Evolutionary conservation across 2,888 invertebrate genomes (phyloP).

Genomic region (Gastrophysa polygoni): DNA sequence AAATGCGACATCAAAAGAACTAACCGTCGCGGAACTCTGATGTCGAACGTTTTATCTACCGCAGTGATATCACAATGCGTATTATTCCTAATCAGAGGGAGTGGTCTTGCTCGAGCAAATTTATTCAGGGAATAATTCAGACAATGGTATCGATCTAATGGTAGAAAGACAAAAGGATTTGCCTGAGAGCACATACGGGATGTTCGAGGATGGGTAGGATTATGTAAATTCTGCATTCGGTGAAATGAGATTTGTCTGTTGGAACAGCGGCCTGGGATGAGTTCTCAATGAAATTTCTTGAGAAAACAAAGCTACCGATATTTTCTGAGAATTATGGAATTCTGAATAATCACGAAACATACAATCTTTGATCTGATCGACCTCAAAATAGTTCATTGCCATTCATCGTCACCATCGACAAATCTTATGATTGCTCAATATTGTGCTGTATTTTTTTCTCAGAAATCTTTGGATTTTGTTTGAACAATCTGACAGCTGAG

Average conservation of each 20-base stretch:
- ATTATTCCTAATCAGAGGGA: conserved; percentile 22
- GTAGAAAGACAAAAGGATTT: background rate
- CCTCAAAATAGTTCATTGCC: no score
- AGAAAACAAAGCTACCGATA: no score
- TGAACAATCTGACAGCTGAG: no score
- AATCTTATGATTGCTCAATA: no score
- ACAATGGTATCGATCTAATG: conserved; percentile 13
- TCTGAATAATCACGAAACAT: no score
- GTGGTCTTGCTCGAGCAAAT: conserved; percentile 15
- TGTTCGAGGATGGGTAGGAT: background rate
- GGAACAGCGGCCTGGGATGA: background rate
- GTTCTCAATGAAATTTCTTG: background rate
- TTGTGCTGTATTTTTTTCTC: no score
- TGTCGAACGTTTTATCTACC: background rate
- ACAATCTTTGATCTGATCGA: no score
- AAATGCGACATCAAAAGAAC: no score
- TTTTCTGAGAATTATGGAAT: no score
- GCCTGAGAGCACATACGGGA: background rate
- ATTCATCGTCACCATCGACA: no score
- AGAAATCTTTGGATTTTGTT: no score
- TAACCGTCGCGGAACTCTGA: background rate
- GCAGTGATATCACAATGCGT: conserved; percentile 19
- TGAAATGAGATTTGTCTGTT: background rate
- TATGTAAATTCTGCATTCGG: background rate
- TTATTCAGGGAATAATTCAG: conserved; percentile 22